phyloP scores from a whole-genome alignment of 2,888 invertebrate species.

The Epiblema foenella region DNA sequence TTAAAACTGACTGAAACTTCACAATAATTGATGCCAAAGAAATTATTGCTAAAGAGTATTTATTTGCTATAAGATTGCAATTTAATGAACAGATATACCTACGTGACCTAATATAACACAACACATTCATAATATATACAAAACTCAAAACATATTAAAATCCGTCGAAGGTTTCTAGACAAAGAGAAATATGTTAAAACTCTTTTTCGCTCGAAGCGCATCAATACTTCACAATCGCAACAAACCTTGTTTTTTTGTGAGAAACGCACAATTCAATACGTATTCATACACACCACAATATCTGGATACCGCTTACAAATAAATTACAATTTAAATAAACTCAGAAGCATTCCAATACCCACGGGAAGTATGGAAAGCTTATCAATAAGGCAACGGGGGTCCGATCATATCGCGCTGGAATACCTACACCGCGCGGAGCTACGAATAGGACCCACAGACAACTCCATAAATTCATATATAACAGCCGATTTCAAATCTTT shows the following conservation, averaged over 20 bases:
- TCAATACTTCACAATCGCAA: constrained; percentile 10
- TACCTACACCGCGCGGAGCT: constrained; percentile 67
- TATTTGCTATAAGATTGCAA: too few species aligned
- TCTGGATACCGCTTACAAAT: constrained; percentile 57
- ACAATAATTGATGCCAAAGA: too few species aligned
- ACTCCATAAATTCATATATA: constrained; percentile 13
- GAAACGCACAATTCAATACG: constrained; percentile 26
- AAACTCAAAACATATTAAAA: not conserved
- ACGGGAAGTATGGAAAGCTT: constrained; percentile 82
- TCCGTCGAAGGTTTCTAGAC: not conserved
- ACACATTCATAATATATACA: not conserved
- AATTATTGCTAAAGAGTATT: too few species aligned
- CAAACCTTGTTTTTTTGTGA: constrained; percentile 9
- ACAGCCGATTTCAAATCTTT: constrained; percentile 10
- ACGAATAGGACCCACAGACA: constrained; percentile 57
- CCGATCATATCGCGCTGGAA: constrained; percentile 78
- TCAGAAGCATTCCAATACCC: constrained; percentile 79
- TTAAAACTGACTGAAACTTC: too few species aligned
- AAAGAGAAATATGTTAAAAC: not conserved
- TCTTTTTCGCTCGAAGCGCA: not conserved
- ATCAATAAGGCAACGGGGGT: constrained; percentile 83
- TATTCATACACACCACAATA: constrained; percentile 47
- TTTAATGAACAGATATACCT: not conserved
- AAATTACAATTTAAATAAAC: constrained; percentile 76
- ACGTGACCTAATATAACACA: not conserved